Base-by-base conservation (phyloP, 2,888 invertebrate species). In the Trypoxylon attenuatum region DNA sequence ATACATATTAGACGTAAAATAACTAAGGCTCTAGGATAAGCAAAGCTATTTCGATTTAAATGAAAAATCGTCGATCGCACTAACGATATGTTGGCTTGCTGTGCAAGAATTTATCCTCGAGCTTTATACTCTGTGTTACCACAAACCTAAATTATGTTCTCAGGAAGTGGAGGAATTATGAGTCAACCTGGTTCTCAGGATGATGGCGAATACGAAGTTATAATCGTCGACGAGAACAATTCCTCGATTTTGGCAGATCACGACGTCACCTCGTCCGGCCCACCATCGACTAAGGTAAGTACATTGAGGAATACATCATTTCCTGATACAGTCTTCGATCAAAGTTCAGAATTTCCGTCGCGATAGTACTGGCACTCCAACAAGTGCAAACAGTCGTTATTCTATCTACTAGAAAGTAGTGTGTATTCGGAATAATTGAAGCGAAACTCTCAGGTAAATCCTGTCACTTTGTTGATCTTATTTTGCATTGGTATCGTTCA, bases 171-270 rank as follows among this genome's bases (percentile, higher is more conserved):
- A 58, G 86, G 85, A 60, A 82, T 87, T 51, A 85, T 86, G 77
- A 87, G 84, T 65, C 87, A 87, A 43, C 82, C 86, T 1, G 87
- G 84, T 69, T 86, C 87, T 18, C 92, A 92, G 58, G 94, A 94
- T 84, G 95, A 95, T 83, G 93, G 92, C 63, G 95, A 95, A 83
- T 95, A 95, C 86, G 95, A 96, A 83, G 95, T 96, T 79, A 96
- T 96, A 84, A 94, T 95, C 68, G 94, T 95, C 80, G 96, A 96
- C 84, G 96, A 96, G 85, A 94, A 93, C 84, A 95, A 95, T 89
- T 94, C 96, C 0, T 93, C 94, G 10, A 91, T 92, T 66, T 88
- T 95, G 74, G 93, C 93, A 49, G 95, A 95, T 81, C 91, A 94
- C 84, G 94, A 95, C 82, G 92, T 94, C 15, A 91, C 91, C 72